Base-by-base conservation (phyloP, 2,113 vertebrate genomes). In the Sigmodon hispidus region DNA sequence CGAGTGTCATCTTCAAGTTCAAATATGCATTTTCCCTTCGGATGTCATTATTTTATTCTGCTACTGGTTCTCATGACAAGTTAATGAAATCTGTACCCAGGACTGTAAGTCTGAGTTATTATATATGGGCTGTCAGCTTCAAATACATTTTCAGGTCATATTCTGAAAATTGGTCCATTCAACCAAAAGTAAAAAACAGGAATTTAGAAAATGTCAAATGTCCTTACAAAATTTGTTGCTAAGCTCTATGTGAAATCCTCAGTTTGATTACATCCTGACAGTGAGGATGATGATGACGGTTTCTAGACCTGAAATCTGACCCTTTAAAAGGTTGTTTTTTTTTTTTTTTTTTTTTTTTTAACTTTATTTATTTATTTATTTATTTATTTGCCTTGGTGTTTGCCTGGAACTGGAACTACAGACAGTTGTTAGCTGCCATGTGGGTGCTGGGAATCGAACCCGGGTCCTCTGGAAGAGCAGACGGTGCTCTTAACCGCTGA, bases 51-150 rank as follows among this genome's bases (percentile, higher is more conserved):
- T 98, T 91, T 98, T 97, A 98, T 98, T 91, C 94, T 97, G 98
- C 94, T 97, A 98, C 97, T 95, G 97, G 98, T 98, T 98, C 97
- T 91, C 96, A 97, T 96, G 97, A 98, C 95, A 98, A 97, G 95
- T 97, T 96, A 98, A 97, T 98, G 95, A 98, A 96, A 98, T 97
- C 94, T 98, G 97, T 94, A 97, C 95, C 92, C 93, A 97, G 96
- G 92, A 98, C 95, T 96, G 92, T 93, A 98, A 97, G 96, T 97
- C 95, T 96, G 95, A 97, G 94, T 94, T 87, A 94, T 96, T 97
- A 98, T 79, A 80, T 95, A 97, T 91, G 69, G 97, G 97, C 90
- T 97, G 98, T 97, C 97, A 98, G 94, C 98, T 98, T 98, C 96
- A 50, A n/a, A 73, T 84, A 87, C 36, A 84, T 84, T 97, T 87